Evolutionary conservation across 2,888 invertebrate genomes (phyloP), one percentile per base, ranked within the genome.

Genomic region (Athetis lepigone): DNA sequence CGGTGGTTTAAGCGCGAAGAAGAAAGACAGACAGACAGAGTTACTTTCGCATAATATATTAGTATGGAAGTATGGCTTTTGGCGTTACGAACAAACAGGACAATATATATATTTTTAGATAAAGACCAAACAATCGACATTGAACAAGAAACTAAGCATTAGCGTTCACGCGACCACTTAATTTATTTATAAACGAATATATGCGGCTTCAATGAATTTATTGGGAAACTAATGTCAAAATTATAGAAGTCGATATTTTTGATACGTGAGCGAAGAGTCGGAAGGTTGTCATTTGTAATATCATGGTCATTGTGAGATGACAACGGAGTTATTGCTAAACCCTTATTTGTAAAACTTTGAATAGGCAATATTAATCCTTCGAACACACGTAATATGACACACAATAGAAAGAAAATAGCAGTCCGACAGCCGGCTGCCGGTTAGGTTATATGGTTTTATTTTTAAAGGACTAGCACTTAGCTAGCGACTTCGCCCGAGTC

Each of bases 181-280:
- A 75, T 66, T 64, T 75, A 78, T 78, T 65, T 52, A 59, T 62
- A 52, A 60, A 65, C 36, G 21, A 60, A 69, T 69, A 63, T 52
- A 76, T 64, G 46, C 11, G 42, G 3, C 21, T 23, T 25, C 60
- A 60, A 65, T 64, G 51, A 67, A 51, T 71, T 43, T 46, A 64
- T 74, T 75, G 50, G 52, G 74, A 70, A 73, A 81, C 61, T 65
- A 58, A 76, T 77, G 68, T 59, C 23, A 61, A 70, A 56, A 61
- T 71, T 66, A 74, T 67, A 47, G 52, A 70, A 29, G 56, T 36
- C 23, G 25, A 51, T 50, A 39, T 27, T 65, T 21, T 65, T 2
- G 18, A 1, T 37, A 37, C 37, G 9, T 23, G 43, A 54, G 2
- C 7, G 11, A 29, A n/a, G 18, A 33, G 13, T 18, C 11, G 42